phyloP scores from a whole-genome alignment of 2,113 vertebrate genomes.

The Pelecanus crispus region DNA sequence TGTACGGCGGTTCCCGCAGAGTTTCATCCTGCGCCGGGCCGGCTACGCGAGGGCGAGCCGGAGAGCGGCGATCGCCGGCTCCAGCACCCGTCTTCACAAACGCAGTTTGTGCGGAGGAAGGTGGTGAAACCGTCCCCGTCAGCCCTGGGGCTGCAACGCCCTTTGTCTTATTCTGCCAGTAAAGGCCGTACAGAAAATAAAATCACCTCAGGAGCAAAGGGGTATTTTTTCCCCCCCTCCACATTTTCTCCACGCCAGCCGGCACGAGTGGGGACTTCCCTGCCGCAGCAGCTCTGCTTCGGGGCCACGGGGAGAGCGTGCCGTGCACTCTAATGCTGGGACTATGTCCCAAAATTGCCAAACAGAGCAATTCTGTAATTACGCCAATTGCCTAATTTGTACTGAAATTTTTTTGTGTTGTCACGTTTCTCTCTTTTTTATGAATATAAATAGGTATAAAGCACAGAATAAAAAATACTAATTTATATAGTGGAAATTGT shows the following conservation, averaged over 20 bases:
- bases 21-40: neutral
- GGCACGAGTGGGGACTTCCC: neutral
- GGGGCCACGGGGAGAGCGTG: neutral
- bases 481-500: conserved; percentile 4
- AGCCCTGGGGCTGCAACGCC: neutral
- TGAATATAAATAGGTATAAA: neutral
- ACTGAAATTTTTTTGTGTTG: neutral
- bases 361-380: neutral
- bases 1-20: neutral
- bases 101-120: neutral
- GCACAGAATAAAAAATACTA: neutral
- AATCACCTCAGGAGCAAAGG: neutral
- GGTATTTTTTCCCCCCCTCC: neutral
- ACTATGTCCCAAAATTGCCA: neutral
- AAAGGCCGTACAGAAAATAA: neutral
- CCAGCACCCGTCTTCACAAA: neutral
- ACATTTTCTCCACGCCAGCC: neutral
- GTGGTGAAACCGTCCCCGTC: neutral
- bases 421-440: neutral
- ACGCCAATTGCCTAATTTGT: neutral
- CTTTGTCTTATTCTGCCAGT: neutral
- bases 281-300: neutral
- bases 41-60: neutral
- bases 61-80: neutral
- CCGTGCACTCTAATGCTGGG: neutral